Evolutionary conservation across 1,140 invertebrate species (phyloP).

Genomic region (Zaprionus lachaisei): DNA sequence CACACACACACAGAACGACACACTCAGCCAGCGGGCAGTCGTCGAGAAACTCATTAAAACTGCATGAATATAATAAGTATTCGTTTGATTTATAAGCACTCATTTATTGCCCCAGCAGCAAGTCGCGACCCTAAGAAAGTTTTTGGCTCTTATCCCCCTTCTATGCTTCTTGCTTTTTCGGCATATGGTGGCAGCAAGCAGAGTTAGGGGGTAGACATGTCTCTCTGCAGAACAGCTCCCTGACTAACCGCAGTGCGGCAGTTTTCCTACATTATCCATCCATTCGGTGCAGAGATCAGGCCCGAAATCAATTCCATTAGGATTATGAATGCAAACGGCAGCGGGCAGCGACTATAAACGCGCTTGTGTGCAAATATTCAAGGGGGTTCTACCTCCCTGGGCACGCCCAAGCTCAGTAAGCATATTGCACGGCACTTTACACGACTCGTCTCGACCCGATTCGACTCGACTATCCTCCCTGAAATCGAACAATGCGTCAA

Average conservation of each 20-base stretch:
- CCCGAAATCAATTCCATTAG: constrained; percentile 79
- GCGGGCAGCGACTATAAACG: constrained; percentile 76
- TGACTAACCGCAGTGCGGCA: constrained; percentile 62
- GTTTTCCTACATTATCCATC: constrained; percentile 71
- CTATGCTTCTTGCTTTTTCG: constrained; percentile 14
- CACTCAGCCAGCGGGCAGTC: constrained; percentile 29
- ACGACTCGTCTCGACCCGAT: no score
- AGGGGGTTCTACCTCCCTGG: constrained; percentile 21
- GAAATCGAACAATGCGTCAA: constrained; percentile 23
- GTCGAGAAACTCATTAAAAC: constrained; percentile 76
- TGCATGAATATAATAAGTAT: constrained; percentile 80
- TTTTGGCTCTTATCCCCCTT: not conserved
- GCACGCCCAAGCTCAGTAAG: constrained; percentile 71
- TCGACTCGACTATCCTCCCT: not conserved
- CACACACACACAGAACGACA: constrained; percentile 15
- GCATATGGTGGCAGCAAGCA: constrained; percentile 61
- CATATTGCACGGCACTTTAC: constrained; percentile 59
- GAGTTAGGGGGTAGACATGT: not conserved
- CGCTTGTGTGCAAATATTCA: constrained; percentile 81
- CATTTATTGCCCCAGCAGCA: constrained; percentile 57
- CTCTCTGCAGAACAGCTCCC: constrained; percentile 36
- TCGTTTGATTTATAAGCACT: constrained; percentile 79
- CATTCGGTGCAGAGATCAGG: constrained; percentile 52
- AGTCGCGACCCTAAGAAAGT: constrained; percentile 40
- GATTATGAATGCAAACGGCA: constrained; percentile 80